Evolutionary conservation across 2,888 invertebrate species (phyloP), one percentile per base, ranked within the genome.

Genomic region (Spialia ferax): DNA sequence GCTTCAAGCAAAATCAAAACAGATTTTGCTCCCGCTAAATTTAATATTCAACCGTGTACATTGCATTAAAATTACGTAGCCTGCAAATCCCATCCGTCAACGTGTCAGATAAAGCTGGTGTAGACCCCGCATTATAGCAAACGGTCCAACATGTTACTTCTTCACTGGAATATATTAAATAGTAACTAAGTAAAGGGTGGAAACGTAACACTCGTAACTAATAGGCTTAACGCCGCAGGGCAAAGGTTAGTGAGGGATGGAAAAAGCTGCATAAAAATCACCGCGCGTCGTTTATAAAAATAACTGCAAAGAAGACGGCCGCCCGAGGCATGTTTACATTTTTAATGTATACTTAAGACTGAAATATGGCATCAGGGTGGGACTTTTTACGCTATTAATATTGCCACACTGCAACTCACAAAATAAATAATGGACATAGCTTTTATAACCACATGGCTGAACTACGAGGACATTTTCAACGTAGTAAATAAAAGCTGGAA

Each of bases 271-370:
- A 76, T 72, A 76, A 77, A 78, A 78, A 71, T 72, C 75, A 52
- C 65, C n/a, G 52, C 74, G 72, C 72, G 71, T 73, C 76, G 77
- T 84, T 83, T 83, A 84, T 83, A 85, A 83, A 83, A 86, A 84
- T 84, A 81, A 84, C 81, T 80, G 79, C 80, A 79, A 80, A 60
- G 59, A 77, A 83, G 79, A 81, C 78, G 76, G 78, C 78, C 75
- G 76, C 77, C 70, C 70, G 73, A 73, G 77, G 80, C 82, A 84
- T 85, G 83, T 87, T 87, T 85, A 86, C 84, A 87, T 85, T 86
- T n/a, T 86, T 84, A 84, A 87, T 85, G 84, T 79, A 79, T 78
- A 85, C 84, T 85, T 86, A 78, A 83, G 78, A 78, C 77, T 85
- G 82, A 88, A 87, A 87, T 85, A 88, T 84, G 82, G 76, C 77